Evolutionary conservation across 2,113 vertebrate genomes (phyloP), one percentile per base, ranked within the genome.

Genomic region (Trogon melanurus): DNA sequence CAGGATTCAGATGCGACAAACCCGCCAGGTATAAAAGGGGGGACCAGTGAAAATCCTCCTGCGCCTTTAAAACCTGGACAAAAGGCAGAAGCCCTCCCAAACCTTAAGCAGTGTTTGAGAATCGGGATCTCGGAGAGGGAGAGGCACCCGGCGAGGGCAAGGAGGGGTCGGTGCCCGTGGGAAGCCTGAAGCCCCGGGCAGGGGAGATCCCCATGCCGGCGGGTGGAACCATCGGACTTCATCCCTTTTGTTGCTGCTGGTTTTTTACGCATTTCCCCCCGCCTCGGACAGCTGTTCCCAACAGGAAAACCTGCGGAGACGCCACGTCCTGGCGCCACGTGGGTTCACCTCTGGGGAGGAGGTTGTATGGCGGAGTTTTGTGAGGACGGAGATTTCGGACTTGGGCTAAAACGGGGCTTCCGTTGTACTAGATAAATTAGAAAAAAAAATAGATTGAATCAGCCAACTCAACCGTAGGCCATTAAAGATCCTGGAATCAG

Each of bases 261-360:
- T 54, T 79, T 53, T 79, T 76, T 64, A 36, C 11, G 38, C 50
- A 1, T 62, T 20, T 6, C 5, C 25, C 45, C 76, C 60, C 60
- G 20, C 4, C 58, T 66, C 23, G 84, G 78, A 61, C 85, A 64
- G 57, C 32, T 18, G 47, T 62, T 97, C 86, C 73, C 67, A 51
- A 8, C 9, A 53, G 82, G 83, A 78, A 97, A 97, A 87, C 71
- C 92, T 57, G 86, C 26, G 89, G 95, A 94, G 73, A 58, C 26
- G 50, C 74, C 62, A 8, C 41, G 38, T 88, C 71, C 79, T 72
- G 88, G 87, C 53, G 82, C 84, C 97, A 96, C 89, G 90, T 97
- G 97, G 95, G 86, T 76, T 79, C 32, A 17, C 26, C 70, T 64
- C 56, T 11, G 87, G 56, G 48, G 81, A 56, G 75, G 81, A 84